phyloP scores from a whole-genome alignment of 2,888 invertebrate genomes.

The Piscicola geometra region DNA sequence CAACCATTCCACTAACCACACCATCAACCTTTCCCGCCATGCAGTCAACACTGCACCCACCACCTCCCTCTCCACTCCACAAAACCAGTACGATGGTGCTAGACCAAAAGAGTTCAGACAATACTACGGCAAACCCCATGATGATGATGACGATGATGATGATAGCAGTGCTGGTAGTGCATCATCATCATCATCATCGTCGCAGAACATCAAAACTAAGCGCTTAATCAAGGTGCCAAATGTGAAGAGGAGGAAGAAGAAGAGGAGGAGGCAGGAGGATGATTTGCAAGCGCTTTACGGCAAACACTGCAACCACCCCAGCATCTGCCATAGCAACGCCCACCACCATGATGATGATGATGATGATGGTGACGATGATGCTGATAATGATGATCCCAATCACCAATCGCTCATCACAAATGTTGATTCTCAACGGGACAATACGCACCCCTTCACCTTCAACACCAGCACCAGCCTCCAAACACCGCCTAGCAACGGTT shows the following conservation, averaged over 20 bases:
- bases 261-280: too few relatives aligned
- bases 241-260: constrained; percentile 2
- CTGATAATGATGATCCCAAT: constrained; percentile 12
- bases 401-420: not conserved
- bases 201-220: not conserved
- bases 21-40: not conserved
- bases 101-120: constrained; percentile 12
- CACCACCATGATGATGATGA: too few relatives aligned
- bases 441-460: not conserved
- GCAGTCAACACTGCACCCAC: too few relatives aligned
- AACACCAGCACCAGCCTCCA: not conserved
- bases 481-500: constrained; percentile 1
- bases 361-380: too few relatives aligned
- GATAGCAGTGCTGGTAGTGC: constrained; percentile 2
- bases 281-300: too few relatives aligned
- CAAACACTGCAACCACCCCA: not conserved
- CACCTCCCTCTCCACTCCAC: not conserved
- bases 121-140: not conserved
- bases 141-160: not conserved
- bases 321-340: too few relatives aligned
- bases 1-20: not conserved
- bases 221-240: not conserved
- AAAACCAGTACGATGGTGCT: constrained; percentile 8
- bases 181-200: not conserved
- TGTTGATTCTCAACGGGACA: not conserved